These are phyloP conservation scores for Neodiprion pinetum DNA, from an alignment of 1,140 invertebrate species.

Conservation along the genomic window DNA sequence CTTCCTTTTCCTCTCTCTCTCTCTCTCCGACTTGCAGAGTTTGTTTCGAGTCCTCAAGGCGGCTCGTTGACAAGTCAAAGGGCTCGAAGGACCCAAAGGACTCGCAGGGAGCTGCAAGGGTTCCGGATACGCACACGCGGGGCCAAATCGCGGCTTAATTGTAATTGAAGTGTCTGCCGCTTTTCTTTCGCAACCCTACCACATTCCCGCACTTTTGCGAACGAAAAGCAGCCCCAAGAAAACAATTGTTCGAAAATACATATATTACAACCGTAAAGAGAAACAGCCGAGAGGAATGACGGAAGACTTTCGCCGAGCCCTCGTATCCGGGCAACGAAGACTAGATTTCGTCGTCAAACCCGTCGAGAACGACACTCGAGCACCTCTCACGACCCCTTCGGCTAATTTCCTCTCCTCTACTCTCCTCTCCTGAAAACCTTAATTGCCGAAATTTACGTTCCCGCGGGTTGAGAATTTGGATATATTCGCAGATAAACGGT, in stretches of 20 bases:
- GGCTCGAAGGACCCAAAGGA: neutral
- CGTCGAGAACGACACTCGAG: too few species aligned
- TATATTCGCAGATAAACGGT: too few species aligned
- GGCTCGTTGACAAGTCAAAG: neutral
- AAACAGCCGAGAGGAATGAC: neutral
- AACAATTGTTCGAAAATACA: constrained; percentile 1
- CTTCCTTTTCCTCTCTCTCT: too few species aligned
- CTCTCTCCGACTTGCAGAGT: neutral
- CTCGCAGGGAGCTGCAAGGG: neutral
- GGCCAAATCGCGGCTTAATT: neutral
- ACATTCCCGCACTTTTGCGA: neutral
- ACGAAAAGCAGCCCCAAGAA: neutral
- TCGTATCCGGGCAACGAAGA: too few species aligned
- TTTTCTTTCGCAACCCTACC: neutral
- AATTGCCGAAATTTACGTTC: too few species aligned
- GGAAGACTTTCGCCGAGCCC: too few species aligned
- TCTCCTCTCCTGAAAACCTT: too few species aligned
- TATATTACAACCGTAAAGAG: neutral
- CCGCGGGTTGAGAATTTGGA: too few species aligned
- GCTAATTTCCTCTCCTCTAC: too few species aligned
- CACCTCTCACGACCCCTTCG: too few species aligned
- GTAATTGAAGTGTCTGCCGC: neutral
- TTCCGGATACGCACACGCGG: neutral
- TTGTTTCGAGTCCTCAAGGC: neutral
- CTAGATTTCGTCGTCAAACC: too few species aligned